Base-by-base conservation (phyloP, 1,140 invertebrate species). In the Augochlora pura region DNA sequence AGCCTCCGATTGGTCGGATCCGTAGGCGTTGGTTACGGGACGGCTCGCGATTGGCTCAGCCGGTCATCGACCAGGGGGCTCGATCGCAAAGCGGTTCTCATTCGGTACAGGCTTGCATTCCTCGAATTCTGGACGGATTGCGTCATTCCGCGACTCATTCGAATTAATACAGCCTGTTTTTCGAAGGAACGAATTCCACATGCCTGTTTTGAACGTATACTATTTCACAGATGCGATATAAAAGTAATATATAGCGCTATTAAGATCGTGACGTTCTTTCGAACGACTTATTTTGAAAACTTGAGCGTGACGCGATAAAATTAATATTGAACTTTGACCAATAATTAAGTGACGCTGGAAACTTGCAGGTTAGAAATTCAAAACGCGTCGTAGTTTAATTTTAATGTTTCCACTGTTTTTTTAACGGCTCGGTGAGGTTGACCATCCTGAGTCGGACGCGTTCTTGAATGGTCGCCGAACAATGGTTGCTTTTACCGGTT, bases 51-150 rank as follows among this genome's bases (percentile, higher is more conserved):
- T 88, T 89, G 85, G 88, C 16, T 77, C 38, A 66, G 68, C 80
- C 46, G 73, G 52, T 76, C 81, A 57, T 79, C 69, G 59, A 59
- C 42, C 73, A 79, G 82, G 86, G 81, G 88, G 86, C 85, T 83
- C 86, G 86, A 69, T 77, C 73, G 52, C n/a, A 21, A 32, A 59
- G 59, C 16, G 80, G 69, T 52, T 86, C 76, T 86, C 84, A 86
- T 60, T 62, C 38, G n/a, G 6, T 18, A 8, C 12, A 1, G n/a
- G 25, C 1, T 66, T 21, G 38, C 38, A 21, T 66, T 25, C 42
- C 39, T 46, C 64, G 39, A 66, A 66, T 66, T 39, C 9, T 10
- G 0, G 7, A 39, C 9, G 9, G 27, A 46, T 64, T 8, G 27
- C 60, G 60, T 63, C 60, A 21, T 27, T 63, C 16, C 9, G 38